Conservation (phyloP, 1,140 invertebrate genomes). For the Scaptomyza graminum region DNA sequence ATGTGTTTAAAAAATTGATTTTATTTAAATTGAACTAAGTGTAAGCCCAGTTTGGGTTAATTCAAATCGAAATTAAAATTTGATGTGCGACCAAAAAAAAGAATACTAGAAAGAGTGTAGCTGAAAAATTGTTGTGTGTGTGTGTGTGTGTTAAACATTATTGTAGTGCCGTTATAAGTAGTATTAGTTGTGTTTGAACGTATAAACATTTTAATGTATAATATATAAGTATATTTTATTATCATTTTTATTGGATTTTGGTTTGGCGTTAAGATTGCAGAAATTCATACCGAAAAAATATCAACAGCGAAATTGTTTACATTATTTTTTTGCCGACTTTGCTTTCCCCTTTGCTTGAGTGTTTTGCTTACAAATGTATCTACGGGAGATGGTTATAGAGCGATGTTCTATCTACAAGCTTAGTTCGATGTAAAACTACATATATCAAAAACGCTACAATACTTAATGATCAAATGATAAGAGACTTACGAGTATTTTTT, state of each 20-base stretch:
- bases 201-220: too few relatives aligned
- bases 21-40: not conserved
- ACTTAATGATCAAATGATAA: not conserved
- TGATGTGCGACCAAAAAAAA: not conserved
- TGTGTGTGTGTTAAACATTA: conserved; percentile 32
- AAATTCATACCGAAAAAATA: conserved; percentile 82
- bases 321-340: not conserved
- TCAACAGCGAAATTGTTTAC: conserved; percentile 20
- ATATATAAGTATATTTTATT: not conserved
- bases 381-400: too few relatives aligned
- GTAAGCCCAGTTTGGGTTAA: too few relatives aligned
- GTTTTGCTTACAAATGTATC: too few relatives aligned
- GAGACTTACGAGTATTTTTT: not conserved
- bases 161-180: conserved; percentile 38
- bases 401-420: too few relatives aligned
- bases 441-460: not conserved
- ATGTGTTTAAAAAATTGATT: not conserved
- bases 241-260: conserved; percentile 24
- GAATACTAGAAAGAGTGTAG: not conserved
- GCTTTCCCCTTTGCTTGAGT: not conserved
- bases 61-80: conserved; percentile 1
- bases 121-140: too few relatives aligned
- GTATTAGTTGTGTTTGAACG: not conserved
- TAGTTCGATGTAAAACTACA: too few relatives aligned
- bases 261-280: conserved; percentile 80